Conservation (phyloP, 2,113 vertebrate species). For the Merops nubicus region DNA sequence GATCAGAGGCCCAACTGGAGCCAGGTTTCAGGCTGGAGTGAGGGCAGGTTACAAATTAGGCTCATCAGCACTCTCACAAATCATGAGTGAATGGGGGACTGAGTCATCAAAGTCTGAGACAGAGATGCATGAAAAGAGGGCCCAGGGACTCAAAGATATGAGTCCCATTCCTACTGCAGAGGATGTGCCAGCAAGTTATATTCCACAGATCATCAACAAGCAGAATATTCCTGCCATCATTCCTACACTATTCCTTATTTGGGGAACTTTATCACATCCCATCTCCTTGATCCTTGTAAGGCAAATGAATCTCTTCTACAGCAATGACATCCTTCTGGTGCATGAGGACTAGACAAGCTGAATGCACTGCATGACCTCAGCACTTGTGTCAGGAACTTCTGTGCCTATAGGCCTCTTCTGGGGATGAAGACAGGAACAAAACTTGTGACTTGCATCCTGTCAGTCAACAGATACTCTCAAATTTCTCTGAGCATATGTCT, state of each 20-base stretch:
- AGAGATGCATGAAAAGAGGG: background rate
- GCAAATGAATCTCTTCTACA: background rate
- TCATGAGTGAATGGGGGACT: background rate
- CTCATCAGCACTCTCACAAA: background rate
- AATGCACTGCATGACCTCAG: background rate
- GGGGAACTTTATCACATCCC: background rate
- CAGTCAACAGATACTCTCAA: background rate
- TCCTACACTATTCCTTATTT: background rate
- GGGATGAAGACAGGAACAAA: background rate
- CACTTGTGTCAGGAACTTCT: background rate
- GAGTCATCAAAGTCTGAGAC: background rate
- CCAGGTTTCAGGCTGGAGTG: background rate
- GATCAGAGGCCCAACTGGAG: background rate
- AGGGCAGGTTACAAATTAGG: background rate
- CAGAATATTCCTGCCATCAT: background rate
- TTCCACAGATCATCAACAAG: background rate
- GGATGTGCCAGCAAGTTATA: background rate
- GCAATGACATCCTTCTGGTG: background rate
- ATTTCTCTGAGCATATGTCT: background rate
- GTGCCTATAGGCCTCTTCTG: background rate
- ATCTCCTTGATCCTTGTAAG: background rate
- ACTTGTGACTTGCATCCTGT: background rate
- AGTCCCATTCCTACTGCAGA: background rate
- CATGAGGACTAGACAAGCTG: background rate
- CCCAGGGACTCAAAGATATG: accelerated